Evolutionary conservation across 2,888 invertebrate species (phyloP), one percentile per base, ranked within the genome.

Genomic region (Lasioglossum oenotherae): DNA sequence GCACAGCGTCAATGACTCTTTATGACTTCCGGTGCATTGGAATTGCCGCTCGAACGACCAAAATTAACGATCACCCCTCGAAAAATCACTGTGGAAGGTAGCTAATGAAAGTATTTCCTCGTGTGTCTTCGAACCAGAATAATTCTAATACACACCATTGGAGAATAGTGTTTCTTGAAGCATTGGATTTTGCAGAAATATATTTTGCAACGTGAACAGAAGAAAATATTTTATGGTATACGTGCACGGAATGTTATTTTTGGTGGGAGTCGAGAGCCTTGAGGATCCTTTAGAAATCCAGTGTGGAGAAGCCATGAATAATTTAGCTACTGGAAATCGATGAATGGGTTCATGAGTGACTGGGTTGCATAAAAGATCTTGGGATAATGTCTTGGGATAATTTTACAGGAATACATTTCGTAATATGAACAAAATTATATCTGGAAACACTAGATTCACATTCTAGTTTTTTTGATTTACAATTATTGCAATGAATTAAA

Each of bases 1-100:
- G 71, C 14, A 57, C 69, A 81, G 69, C 88, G 75, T 81, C 84
- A 85, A 88, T 76, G 90, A 88, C 81, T 88, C 82, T 84, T 88
- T 81, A 73, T 31, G 16, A 14, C 60, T 8, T 14, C 14, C 44
- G 23, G 38, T 6, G 57, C n/a, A 27, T n/a, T 60, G 60, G 60
- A 16, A 14, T 27, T 16, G 60, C 27, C 14, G 10, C 57, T n/a
- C 57, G 57, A 23, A 53, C 23, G 53, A 23, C 12, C 57, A 12
- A 12, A 14, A 27, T n/a, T 12, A 12, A 57, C 27, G 60, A 60
- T 27, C 27, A 0, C 23, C 4, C 3, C 12, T 44, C 12, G 12
- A 12, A 44, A 44, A 12, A 44, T 44, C 44, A 44, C 44, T 44
- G 44, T 12, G 12, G 12, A 44, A 12, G 2, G 44, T 44, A 44